Conservation (phyloP, 2,113 vertebrate genomes). For the Ellobius talpinus region DNA sequence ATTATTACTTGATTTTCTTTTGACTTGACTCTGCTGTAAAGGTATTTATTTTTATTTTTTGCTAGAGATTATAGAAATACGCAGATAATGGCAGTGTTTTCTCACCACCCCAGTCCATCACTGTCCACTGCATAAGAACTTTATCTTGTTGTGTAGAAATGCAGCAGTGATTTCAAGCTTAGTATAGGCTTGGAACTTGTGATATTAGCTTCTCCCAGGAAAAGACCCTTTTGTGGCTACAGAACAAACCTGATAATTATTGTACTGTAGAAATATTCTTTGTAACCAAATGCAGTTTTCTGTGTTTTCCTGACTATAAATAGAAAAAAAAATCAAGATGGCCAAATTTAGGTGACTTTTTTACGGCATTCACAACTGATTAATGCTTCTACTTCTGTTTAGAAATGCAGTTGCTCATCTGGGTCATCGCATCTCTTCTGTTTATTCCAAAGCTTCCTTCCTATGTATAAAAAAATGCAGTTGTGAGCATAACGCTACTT, state of each 20-base stretch:
- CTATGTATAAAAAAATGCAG: neutral
- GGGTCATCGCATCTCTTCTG: neutral
- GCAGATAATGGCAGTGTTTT: neutral
- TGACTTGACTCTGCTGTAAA: neutral
- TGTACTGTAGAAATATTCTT: neutral
- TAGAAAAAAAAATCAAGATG: constrained; percentile 58
- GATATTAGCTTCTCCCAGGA: neutral
- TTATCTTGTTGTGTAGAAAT: neutral
- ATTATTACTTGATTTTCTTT: neutral
- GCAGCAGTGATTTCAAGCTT: neutral
- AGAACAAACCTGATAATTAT: neutral
- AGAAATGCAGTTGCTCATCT: neutral
- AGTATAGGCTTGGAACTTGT: neutral
- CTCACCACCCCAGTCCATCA: neutral
- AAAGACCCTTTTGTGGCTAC: neutral
- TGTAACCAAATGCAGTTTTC: neutral
- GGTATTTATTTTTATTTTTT: neutral
- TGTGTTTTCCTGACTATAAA: neutral
- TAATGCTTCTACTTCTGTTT: neutral
- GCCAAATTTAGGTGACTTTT: constrained; percentile 24
- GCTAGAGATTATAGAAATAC: neutral
- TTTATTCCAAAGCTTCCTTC: neutral
- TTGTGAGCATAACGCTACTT: neutral
- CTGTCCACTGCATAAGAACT: neutral
- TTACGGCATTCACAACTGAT: neutral